Percentiles rank a stretch among this genome's conserved stretches.
Evolutionary conservation across 2,113 vertebrate species (phyloP).

Genomic region (Scomber colias): DNA sequence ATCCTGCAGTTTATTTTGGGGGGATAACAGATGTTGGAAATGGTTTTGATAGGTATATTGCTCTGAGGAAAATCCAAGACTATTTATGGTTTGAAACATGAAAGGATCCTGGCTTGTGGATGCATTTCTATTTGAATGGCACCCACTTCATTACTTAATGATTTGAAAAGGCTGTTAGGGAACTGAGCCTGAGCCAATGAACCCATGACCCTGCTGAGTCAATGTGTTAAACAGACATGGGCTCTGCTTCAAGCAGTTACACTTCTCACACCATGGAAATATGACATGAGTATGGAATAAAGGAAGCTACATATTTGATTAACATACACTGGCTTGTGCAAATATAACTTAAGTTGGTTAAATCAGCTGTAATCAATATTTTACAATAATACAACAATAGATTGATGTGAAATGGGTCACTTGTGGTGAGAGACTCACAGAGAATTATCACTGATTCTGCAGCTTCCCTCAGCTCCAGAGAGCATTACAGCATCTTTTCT

Average conservation of each 20-base stretch:
- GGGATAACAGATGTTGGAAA: conserved; percentile 78
- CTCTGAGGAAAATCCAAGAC: conserved; percentile 74
- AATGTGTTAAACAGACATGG: conserved; percentile 76
- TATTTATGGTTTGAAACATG: conserved; percentile 78
- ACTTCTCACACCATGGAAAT: conserved; percentile 50
- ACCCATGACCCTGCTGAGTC: conserved; percentile 77
- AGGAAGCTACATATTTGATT: neutral
- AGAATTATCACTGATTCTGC: neutral
- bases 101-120: conserved; percentile 77
- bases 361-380: conserved; percentile 9
- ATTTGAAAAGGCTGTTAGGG: conserved; percentile 82
- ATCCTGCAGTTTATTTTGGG: conserved; percentile 41
- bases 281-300: conserved; percentile 20
- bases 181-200: conserved; percentile 75
- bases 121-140: conserved; percentile 83
- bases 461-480: neutral
- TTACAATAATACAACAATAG: neutral
- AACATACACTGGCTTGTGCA: neutral
- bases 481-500: neutral
- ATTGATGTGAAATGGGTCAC: neutral
- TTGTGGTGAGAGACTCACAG: neutral
- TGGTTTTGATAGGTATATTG: conserved; percentile 76
- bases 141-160: conserved; percentile 82
- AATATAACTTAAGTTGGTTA: neutral
- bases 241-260: conserved; percentile 47